Conservation (phyloP, 2,888 invertebrate genomes). For the Lobophora halterata region DNA sequence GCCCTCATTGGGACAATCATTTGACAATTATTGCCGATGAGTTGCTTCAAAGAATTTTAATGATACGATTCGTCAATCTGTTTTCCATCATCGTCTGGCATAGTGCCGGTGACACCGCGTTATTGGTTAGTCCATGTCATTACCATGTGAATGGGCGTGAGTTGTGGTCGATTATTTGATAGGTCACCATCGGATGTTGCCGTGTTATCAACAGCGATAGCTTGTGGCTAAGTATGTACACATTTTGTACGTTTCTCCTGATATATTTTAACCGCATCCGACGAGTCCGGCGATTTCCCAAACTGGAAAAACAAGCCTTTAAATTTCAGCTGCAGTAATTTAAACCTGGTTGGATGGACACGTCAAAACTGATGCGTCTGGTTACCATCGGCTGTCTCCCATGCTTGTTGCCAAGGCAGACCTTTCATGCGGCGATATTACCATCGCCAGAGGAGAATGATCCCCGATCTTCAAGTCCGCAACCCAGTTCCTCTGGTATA, state of each 20-base stretch:
- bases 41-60: slow-evolving; percentile 23
- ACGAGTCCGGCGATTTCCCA: slow-evolving; percentile 17
- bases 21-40: slow-evolving; percentile 6
- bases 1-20: not conserved
- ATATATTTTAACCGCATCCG: slow-evolving; percentile 8
- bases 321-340: slow-evolving; percentile 33
- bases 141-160: slow-evolving; percentile 23
- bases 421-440: slow-evolving; percentile 21
- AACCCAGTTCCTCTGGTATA: slow-evolving; percentile 4
- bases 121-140: slow-evolving; percentile 25
- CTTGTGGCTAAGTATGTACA: slow-evolving; percentile 18
- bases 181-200: slow-evolving; percentile 18
- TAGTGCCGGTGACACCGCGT: slow-evolving; percentile 25
- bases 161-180: slow-evolving; percentile 15
- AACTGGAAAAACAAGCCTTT: slow-evolving; percentile 35
- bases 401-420: slow-evolving; percentile 24
- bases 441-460: slow-evolving; percentile 20
- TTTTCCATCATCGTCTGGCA: slow-evolving; percentile 31
- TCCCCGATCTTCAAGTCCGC: slow-evolving; percentile 9
- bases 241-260: slow-evolving; percentile 9
- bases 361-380: slow-evolving; percentile 29
- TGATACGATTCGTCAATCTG: slow-evolving; percentile 21
- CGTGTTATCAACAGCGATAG: slow-evolving; percentile 18
- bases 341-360: slow-evolving; percentile 24
- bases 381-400: slow-evolving; percentile 20